phyloP scores from a whole-genome alignment of 2,113 vertebrate species.

The Oreochromis spilurus region DNA sequence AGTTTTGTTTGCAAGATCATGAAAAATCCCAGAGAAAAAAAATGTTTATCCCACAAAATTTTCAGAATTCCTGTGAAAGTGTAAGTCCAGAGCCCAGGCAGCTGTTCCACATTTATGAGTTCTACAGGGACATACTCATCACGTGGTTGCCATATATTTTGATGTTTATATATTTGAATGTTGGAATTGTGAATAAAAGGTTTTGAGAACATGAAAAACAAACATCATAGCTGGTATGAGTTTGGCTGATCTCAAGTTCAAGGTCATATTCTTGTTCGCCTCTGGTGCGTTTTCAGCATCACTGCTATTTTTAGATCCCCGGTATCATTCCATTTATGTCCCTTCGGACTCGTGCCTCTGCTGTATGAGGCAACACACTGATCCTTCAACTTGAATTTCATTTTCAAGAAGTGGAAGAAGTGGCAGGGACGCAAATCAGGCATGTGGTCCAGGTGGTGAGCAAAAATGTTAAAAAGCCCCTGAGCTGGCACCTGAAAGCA shows the following conservation, averaged over 20 bases:
- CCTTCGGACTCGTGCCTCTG: not conserved
- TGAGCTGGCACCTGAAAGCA: not conserved
- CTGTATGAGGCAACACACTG: accelerated
- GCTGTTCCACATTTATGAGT: not conserved
- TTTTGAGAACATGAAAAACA: not conserved
- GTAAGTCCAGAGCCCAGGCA: not conserved
- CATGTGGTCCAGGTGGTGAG: not conserved
- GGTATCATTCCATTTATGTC: not conserved
- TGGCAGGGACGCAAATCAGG: not conserved
- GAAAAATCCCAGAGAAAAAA: not conserved
- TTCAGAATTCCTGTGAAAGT: not conserved
- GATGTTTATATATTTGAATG: not conserved
- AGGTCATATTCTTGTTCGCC: not conserved
- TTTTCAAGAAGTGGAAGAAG: not conserved
- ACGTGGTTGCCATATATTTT: not conserved
- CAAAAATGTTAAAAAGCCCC: not conserved
- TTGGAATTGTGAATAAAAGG: not conserved
- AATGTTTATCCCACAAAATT: not conserved
- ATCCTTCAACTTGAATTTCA: not conserved
- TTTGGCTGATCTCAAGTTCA: not conserved
- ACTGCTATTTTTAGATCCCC: not conserved
- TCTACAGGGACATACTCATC: not conserved
- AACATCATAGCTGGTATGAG: not conserved
- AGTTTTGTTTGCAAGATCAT: not conserved
- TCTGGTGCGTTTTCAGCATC: not conserved